phyloP scores from a whole-genome alignment of 2,113 vertebrate species.

The Dascyllus trimaculatus region DNA sequence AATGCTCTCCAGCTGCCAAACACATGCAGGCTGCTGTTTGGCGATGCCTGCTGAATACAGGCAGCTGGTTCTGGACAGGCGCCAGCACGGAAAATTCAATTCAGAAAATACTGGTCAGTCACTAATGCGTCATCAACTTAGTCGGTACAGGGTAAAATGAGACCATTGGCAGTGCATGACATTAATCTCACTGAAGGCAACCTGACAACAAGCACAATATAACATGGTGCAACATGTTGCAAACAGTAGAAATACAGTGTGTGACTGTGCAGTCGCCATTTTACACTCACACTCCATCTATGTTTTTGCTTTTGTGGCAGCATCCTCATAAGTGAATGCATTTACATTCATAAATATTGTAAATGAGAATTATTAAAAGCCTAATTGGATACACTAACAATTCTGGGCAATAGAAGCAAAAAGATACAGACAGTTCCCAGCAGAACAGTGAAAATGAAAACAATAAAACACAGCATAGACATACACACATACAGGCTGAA shows the following conservation, averaged over 20 bases:
- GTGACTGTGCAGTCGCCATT: conserved; percentile 8
- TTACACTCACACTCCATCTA: conserved; percentile 17
- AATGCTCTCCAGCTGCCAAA: conserved; percentile 75
- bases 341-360: neutral
- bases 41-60: conserved; percentile 74
- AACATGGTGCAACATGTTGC: conserved; percentile 46
- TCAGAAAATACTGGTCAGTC: conserved; percentile 79
- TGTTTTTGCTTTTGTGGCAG: neutral
- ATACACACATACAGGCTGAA: too few species aligned
- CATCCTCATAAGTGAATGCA: neutral
- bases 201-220: conserved; percentile 61
- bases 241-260: conserved; percentile 45
- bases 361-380: neutral
- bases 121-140: conserved; percentile 76
- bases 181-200: conserved; percentile 75
- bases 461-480: neutral
- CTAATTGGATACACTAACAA: neutral
- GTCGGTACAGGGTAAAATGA: conserved; percentile 69
- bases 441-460: neutral
- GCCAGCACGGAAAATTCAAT: conserved; percentile 78
- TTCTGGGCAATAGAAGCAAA: neutral
- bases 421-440: neutral
- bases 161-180: conserved; percentile 52
- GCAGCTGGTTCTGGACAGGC: conserved; percentile 67
- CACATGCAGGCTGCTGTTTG: conserved; percentile 71